Conservation (phyloP, 2,113 vertebrate species). For the Poeciliopsis prolifica region DNA sequence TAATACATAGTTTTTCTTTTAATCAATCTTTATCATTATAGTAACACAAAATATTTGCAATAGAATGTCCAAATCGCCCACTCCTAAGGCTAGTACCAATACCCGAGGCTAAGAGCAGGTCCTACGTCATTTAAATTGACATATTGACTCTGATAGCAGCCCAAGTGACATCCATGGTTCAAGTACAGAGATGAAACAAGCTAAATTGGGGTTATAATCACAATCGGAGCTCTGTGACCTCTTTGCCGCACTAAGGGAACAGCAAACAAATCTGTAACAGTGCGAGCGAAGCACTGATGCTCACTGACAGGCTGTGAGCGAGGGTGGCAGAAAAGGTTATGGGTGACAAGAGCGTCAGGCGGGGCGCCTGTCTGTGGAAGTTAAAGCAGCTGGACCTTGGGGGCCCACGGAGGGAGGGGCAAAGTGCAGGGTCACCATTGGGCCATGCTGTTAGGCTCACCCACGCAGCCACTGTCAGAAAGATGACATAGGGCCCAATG, state of each 20-base stretch:
- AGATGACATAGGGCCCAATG: constrained; percentile 48
- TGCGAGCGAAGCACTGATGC: constrained; percentile 62
- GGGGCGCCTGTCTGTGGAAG: constrained; percentile 68
- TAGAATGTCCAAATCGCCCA: no score
- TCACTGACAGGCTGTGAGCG: constrained; percentile 70
- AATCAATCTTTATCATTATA: no score
- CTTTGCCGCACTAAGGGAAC: constrained; percentile 35
- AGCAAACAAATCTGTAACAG: constrained; percentile 56
- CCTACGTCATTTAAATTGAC: constrained; percentile 20
- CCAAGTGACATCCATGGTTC: not conserved
- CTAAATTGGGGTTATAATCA: constrained; percentile 16
- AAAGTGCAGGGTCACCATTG: constrained; percentile 63
- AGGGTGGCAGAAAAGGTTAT: constrained; percentile 61
- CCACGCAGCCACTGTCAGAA: constrained; percentile 64
- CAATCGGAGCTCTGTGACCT: constrained; percentile 19
- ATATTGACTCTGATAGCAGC: constrained; percentile 15
- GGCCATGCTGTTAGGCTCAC: constrained; percentile 61
- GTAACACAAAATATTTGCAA: no score
- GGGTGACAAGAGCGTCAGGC: constrained; percentile 52
- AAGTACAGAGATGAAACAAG: constrained; percentile 12
- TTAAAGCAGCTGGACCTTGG: constrained; percentile 71
- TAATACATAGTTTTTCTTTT: no score
- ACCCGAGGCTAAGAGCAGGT: constrained; percentile 23
- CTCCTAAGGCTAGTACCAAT: constrained; percentile 16
- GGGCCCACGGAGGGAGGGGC: constrained; percentile 6